Evolutionary conservation across 2,797 vertebrate genomes (phyloP).

Genomic region (Tinamus major): DNA sequence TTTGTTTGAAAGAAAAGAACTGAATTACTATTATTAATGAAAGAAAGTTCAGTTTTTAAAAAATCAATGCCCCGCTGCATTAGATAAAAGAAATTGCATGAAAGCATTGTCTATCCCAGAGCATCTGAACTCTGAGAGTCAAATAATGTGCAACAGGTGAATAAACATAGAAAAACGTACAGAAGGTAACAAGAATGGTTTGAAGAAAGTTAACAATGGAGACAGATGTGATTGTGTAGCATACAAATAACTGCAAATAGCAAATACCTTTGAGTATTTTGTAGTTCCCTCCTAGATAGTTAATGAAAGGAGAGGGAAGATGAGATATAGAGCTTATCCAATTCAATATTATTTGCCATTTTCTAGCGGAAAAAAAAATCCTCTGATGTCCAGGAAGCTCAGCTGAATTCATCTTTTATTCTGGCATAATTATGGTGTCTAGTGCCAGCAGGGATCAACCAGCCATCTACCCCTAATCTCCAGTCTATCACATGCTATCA

Average conservation of each 20-base stretch:
- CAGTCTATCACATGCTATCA: not conserved
- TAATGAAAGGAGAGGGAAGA: not conserved
- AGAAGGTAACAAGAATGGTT: not conserved
- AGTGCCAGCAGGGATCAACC: not conserved
- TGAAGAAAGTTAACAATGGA: slow-evolving; percentile 19
- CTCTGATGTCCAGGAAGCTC: not conserved
- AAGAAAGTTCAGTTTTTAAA: slow-evolving; percentile 6
- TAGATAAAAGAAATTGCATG: not conserved
- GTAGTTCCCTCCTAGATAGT: not conserved
- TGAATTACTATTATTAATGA: slow-evolving; percentile 60
- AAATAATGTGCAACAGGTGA: slow-evolving; percentile 13
- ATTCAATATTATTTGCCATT: not conserved
- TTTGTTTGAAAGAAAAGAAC: slow-evolving; percentile 53
- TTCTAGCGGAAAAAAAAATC: not conserved
- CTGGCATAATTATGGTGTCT: not conserved
- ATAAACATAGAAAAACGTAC: slow-evolving; percentile 7
- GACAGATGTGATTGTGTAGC: not conserved
- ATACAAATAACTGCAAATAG: not conserved
- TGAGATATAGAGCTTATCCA: not conserved
- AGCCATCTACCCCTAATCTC: not conserved
- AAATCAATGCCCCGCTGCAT: not conserved
- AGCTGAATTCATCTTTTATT: not conserved
- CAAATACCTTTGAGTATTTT: slow-evolving; percentile 5
- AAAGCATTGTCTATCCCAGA: not conserved
- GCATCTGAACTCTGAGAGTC: not conserved